Evolutionary conservation across 1,140 invertebrate species (phyloP).

Genomic region (Platorchestia sp.): DNA sequence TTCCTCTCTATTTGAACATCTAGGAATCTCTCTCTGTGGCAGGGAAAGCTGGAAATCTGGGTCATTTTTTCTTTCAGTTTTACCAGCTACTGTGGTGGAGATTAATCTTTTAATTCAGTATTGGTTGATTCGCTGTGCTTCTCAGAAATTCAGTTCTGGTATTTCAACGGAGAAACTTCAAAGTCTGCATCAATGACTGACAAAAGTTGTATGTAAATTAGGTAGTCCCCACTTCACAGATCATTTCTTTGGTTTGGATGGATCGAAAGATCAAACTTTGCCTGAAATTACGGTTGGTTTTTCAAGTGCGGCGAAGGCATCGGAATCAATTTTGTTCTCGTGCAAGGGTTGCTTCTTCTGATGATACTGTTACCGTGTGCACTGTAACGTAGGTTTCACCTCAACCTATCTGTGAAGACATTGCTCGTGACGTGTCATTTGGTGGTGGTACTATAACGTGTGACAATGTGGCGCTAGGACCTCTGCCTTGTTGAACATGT

Average conservation of each 20-base stretch:
- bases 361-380: no score
- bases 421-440: no score
- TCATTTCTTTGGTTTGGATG: background rate
- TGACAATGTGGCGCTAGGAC: no score
- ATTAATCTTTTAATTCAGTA: background rate
- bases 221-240: background rate
- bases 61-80: background rate
- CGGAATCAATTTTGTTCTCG: no score
- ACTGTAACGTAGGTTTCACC: no score
- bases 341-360: no score
- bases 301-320: no score
- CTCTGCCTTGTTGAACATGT: no score
- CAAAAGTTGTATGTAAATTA: background rate
- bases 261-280: no score
- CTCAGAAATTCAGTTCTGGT: background rate
- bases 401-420: no score
- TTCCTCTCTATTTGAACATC: background rate
- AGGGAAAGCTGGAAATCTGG: background rate
- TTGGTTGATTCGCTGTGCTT: background rate
- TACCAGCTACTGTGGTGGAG: background rate
- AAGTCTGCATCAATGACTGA: background rate
- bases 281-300: no score
- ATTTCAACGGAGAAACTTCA: background rate
- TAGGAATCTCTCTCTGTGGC: background rate
- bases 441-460: no score